Evolutionary conservation across 2,888 invertebrate genomes (phyloP).

Genomic region (Melieria omissa): DNA sequence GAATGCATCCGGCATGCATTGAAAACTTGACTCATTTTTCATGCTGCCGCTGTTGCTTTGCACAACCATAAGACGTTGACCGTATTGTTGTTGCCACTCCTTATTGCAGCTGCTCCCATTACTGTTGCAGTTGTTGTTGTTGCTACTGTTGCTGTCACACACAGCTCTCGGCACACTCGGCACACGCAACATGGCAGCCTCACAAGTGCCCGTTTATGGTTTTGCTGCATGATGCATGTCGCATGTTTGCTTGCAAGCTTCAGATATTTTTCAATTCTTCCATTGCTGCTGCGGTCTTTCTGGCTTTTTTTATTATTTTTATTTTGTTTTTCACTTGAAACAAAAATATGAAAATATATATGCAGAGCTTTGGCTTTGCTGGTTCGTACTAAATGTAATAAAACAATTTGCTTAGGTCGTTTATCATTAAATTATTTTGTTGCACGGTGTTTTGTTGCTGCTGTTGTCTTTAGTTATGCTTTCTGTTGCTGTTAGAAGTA

Average conservation of each 20-base stretch:
- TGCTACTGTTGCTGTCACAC: background rate
- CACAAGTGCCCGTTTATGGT: background rate
- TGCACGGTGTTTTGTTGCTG: background rate
- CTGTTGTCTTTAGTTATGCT: too few species aligned
- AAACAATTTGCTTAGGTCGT: constrained; percentile 7
- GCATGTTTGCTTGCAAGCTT: background rate
- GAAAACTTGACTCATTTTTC: constrained; percentile 33
- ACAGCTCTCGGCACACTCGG: too few species aligned
- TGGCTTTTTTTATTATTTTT: background rate
- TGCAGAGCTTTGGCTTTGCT: background rate
- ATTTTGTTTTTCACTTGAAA: too few species aligned
- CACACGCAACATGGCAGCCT: background rate
- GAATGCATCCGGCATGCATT: constrained; percentile 29
- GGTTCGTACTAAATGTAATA: background rate
- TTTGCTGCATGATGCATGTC: background rate
- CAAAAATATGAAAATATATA: background rate
- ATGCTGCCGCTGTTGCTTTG: background rate
- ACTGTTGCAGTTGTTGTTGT: background rate
- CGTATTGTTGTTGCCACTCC: background rate
- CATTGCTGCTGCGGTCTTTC: background rate
- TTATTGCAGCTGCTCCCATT: background rate
- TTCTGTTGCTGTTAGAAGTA: background rate
- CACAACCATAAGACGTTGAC: constrained; percentile 17
- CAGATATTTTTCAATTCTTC: background rate
- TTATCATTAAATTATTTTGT: constrained; percentile 4